These are phyloP conservation scores for Nematopogon swammerdamellus DNA, from an alignment of 2,888 invertebrate genomes.

Conservation along the genomic window DNA sequence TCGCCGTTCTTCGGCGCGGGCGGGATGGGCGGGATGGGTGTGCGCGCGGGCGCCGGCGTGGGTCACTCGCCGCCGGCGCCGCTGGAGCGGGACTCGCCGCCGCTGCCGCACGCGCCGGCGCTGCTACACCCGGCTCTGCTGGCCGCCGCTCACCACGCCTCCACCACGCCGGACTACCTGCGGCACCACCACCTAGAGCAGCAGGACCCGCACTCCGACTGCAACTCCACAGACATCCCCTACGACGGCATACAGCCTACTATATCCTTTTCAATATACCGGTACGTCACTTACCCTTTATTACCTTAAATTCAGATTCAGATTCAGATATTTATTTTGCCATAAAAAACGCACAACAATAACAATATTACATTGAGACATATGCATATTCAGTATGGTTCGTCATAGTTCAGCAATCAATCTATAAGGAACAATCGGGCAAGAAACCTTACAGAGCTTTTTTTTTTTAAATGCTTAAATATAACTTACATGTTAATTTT, in stretches of 20 bases:
- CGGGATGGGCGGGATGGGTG: constrained; percentile 20
- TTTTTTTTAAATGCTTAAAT: too few relatives aligned
- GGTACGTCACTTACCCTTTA: background rate
- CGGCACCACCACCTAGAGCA: constrained; percentile 75
- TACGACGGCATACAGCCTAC: constrained; percentile 93
- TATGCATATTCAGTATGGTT: too few relatives aligned
- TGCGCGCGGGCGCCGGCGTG: constrained; percentile 13
- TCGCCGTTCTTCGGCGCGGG: constrained; percentile 81
- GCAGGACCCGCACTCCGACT: constrained; percentile 84
- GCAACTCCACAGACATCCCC: constrained; percentile 87
- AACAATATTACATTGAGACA: too few relatives aligned
- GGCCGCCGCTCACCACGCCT: constrained; percentile 79
- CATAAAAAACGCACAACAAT: too few relatives aligned
- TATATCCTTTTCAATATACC: constrained; percentile 83
- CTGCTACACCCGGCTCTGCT: constrained; percentile 82
- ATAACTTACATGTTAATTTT: too few relatives aligned
- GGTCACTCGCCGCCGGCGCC: constrained; percentile 55
- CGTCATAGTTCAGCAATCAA: too few relatives aligned
- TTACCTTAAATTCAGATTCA: too few relatives aligned
- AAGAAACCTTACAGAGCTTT: too few relatives aligned
- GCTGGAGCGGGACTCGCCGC: constrained; percentile 75
- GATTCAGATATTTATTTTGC: too few relatives aligned
- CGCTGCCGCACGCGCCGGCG: constrained; percentile 80
- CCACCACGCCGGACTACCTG: constrained; percentile 67
- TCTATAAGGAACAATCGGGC: too few relatives aligned